phyloP scores from a whole-genome alignment of 1,140 invertebrate genomes.

The Pseudoatta argentina region DNA sequence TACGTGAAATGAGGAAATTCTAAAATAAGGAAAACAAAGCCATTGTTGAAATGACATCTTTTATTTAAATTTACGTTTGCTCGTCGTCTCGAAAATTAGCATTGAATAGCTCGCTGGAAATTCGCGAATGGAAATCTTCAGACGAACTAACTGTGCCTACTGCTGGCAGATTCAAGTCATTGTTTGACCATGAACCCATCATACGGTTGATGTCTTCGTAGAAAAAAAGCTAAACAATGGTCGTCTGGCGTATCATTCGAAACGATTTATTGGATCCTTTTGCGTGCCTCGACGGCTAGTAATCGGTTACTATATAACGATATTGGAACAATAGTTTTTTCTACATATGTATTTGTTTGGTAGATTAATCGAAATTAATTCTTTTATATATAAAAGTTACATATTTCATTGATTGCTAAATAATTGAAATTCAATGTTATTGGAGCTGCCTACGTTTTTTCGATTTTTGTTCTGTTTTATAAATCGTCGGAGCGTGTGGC shows the following conservation, averaged over 20 bases:
- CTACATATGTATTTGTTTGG: background rate
- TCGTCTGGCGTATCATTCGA: slow-evolving; percentile 29
- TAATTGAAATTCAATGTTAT: slow-evolving; percentile 47
- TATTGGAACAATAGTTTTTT: slow-evolving; percentile 15
- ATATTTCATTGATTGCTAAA: background rate
- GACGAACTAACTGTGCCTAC: background rate
- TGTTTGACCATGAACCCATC: slow-evolving; percentile 48
- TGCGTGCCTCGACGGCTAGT: background rate
- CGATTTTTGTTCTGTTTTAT: slow-evolving; percentile 71
- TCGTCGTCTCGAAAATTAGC: slow-evolving; percentile 7
- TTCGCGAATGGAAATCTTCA: background rate
- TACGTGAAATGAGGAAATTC: background rate
- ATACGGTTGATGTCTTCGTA: slow-evolving; percentile 36
- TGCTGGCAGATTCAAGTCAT: background rate
- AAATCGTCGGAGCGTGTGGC: slow-evolving; percentile 59
- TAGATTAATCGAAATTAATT: slow-evolving; percentile 3
- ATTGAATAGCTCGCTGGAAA: background rate
- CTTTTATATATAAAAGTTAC: background rate
- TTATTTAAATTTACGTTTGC: slow-evolving; percentile 8
- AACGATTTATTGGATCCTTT: slow-evolving; percentile 40
- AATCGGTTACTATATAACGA: background rate
- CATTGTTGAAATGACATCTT: background rate
- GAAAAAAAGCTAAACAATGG: slow-evolving; percentile 33
- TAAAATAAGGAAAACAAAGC: background rate
- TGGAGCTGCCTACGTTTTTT: slow-evolving; percentile 52